Evolutionary conservation across 2,888 invertebrate species (phyloP).

Genomic region (Syritta pipiens): DNA sequence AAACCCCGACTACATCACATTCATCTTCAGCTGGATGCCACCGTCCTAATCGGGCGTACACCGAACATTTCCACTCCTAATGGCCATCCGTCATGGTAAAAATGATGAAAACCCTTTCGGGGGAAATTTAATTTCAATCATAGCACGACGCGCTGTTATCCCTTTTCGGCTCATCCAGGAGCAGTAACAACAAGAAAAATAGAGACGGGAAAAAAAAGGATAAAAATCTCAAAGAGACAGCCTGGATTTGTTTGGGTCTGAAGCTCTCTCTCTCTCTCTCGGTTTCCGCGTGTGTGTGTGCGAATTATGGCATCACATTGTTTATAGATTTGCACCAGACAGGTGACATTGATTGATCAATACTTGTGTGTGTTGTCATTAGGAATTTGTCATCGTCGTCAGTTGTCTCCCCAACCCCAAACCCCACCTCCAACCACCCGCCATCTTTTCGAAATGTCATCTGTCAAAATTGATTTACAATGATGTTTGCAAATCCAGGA

Average conservation of each 20-base stretch:
- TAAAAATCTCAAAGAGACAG: conserved; percentile 51
- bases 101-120: conserved; percentile 56
- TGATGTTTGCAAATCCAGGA: conserved; percentile 57
- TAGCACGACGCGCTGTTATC: conserved; percentile 42
- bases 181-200: background rate
- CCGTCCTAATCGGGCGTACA: conserved; percentile 28
- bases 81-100: conserved; percentile 57
- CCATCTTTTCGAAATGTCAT: conserved; percentile 72
- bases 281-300: conserved; percentile 10
- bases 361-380: conserved; percentile 71
- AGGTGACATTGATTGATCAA: conserved; percentile 79
- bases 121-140: conserved; percentile 64
- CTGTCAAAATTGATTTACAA: conserved; percentile 74
- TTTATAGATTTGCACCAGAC: conserved; percentile 77
- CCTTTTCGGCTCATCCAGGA: background rate
- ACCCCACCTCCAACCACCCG: no score
- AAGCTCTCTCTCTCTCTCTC: background rate
- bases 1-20: conserved; percentile 25
- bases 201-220: conserved; percentile 22
- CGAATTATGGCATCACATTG: conserved; percentile 75
- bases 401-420: no score
- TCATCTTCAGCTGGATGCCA: conserved; percentile 26
- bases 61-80: conserved; percentile 19
- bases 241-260: conserved; percentile 30
- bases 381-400: conserved; percentile 60